Evolutionary conservation across 2,888 invertebrate species (phyloP), one percentile per base, ranked within the genome.

Genomic region (Nesidiocoris tenuis): DNA sequence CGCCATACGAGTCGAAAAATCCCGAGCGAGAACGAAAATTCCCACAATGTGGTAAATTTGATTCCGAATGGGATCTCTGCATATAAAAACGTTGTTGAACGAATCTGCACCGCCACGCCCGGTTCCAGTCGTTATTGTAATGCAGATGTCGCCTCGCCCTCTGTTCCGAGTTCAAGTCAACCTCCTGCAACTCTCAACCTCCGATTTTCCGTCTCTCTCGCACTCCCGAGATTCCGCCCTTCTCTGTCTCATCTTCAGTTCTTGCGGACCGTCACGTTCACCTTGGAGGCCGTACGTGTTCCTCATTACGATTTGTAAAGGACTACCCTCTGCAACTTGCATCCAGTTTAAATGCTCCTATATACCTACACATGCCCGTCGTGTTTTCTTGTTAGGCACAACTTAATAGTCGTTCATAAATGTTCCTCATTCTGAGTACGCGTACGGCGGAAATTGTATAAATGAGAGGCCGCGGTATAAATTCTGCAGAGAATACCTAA

Each of bases 131-230:
- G 39, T 67, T 67, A 67, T 67, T 67, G 67, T 67, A 56, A 67
- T 67, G 67, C 67, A 67, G 67, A 67, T 67, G 67, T 67, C 67
- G 39, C 39, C 39, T 39, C 39, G 39, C 39, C 39, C 39, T 39
- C 39, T 7, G 39, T 12, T 39, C 39, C 39, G 12, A 39, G 39
- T 12, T 3, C 39, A 39, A 3, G 39, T 7, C 39, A n/a, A n/a
- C n/a, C n/a, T n/a, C n/a, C n/a, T n/a, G n/a, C 39, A 39, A 12
- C 12, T 12, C 39, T 39, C 39, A 39, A 39, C n/a, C n/a, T n/a
- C n/a, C n/a, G n/a, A n/a, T n/a, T 39, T 39, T 39, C 39, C 39
- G 39, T 39, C 39, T 39, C 39, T 39, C 39, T 39, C 39, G 5
- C 39, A 39, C 39, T 12, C 39, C 3, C 12, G 3, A 12, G 39